A percentile compares a stretch with the other conserved stretches of the same genome.
These are phyloP conservation scores for Aquatica leii DNA, from an alignment of 2,888 invertebrate species.

Conservation along the genomic window DNA sequence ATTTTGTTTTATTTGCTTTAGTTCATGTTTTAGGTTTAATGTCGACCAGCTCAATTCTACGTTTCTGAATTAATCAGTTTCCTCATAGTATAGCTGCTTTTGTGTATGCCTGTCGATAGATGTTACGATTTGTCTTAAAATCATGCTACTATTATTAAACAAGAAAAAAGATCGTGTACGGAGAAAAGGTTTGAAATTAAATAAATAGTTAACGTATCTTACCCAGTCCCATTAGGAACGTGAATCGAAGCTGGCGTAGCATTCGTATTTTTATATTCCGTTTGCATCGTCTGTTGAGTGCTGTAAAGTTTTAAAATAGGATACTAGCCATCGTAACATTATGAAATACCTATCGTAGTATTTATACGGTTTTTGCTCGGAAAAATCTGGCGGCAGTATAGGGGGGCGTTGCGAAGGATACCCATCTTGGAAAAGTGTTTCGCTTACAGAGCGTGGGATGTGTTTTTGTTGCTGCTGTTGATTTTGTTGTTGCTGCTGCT, in stretches of 20 bases:
- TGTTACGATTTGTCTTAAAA: no score
- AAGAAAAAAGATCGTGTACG: no score
- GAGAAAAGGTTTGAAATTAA: no score
- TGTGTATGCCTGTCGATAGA: no score
- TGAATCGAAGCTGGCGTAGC: background rate
- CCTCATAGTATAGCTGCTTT: no score
- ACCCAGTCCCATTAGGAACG: no score
- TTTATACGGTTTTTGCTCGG: slow-evolving; percentile 16
- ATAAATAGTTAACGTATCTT: no score
- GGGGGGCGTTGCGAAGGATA: background rate
- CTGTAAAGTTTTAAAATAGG: slow-evolving; percentile 13
- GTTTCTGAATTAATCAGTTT: no score
- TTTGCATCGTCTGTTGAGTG: slow-evolving; percentile 15
- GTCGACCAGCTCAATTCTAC: no score
- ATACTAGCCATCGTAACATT: background rate
- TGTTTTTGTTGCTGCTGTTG: background rate
- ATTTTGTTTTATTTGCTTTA: no score
- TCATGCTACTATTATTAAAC: no score
- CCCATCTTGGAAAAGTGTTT: background rate
- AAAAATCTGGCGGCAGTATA: background rate
- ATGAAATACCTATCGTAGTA: slow-evolving; percentile 37
- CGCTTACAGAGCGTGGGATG: background rate
- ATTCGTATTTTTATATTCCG: background rate
- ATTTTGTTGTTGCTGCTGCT: background rate
- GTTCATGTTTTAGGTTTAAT: no score